Evolutionary conservation across 2,888 invertebrate genomes (phyloP).

Genomic region (Toxonevra muliebris): DNA sequence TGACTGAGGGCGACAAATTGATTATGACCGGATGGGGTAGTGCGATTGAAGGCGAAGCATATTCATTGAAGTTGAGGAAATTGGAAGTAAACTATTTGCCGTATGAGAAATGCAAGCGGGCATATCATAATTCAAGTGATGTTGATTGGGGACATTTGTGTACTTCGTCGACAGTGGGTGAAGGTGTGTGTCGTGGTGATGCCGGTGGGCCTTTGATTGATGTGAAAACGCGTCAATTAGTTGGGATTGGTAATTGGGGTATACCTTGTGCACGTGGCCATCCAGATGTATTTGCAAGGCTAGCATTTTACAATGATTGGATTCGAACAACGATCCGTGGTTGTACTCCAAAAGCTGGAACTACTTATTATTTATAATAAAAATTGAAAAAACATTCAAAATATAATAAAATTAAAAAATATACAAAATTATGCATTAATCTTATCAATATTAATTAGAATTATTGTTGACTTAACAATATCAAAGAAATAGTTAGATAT

Average conservation of each 20-base stretch:
- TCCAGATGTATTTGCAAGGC: constrained; percentile 60
- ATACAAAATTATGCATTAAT: too few relatives aligned
- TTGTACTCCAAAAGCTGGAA: constrained; percentile 36
- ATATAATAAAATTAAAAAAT: too few relatives aligned
- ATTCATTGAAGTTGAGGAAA: constrained; percentile 68
- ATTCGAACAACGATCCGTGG: constrained; percentile 55
- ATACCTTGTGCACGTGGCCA: constrained; percentile 59
- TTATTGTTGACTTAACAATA: too few relatives aligned
- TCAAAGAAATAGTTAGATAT: too few relatives aligned
- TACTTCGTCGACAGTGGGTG: constrained; percentile 65
- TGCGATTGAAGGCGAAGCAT: constrained; percentile 65
- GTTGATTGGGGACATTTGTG: constrained; percentile 70
- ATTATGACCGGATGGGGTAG: constrained; percentile 72
- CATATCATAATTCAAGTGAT: constrained; percentile 54
- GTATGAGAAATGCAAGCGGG: constrained; percentile 66
- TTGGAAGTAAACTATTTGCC: constrained; percentile 68
- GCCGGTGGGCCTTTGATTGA: constrained; percentile 61
- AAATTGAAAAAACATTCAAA: neutral
- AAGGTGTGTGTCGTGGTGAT: constrained; percentile 65
- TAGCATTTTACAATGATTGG: constrained; percentile 58
- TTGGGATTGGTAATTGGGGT: constrained; percentile 62
- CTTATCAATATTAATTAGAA: too few relatives aligned
- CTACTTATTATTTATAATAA: neutral
- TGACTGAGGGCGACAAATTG: constrained; percentile 65
- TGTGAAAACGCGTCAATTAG: constrained; percentile 50